Evolutionary conservation across 2,888 invertebrate genomes (phyloP), one percentile per base, ranked within the genome.

Genomic region (Hemicrepidius hirtus): DNA sequence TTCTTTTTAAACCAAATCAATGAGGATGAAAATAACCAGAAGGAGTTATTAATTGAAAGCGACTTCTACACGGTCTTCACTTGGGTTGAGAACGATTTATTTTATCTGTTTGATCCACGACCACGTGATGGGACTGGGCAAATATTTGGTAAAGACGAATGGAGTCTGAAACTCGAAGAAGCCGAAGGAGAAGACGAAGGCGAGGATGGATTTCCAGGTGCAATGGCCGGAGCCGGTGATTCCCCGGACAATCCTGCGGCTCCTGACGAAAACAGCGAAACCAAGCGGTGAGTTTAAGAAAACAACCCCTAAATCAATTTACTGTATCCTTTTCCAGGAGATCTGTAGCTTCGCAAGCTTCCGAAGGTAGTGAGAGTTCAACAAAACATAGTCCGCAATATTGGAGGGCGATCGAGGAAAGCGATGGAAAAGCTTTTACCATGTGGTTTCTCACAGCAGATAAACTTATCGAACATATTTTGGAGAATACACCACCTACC

Each of bases 71-170:
- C 82, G 2, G 82, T 85, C 3, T 79, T 83, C 4, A 72, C 85
- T 9, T 86, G 86, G 86, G 80, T 80, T 41, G 83, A 84, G 12
- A 80, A 81, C 4, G 81, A 80, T 5, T 64, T 80, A 2, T 86
- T 82, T 71, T 82, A 79, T 46, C 66, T 85, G 0, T 87, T 86
- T 71, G 86, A 86, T 78, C 82, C 86, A 9, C 82, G 79, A 71
- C 82, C 85, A 3, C 79, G 86, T 24, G 84, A 85, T 74, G 79
- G 81, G 16, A 68, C 70, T 4, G 86, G 86, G 3, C 76, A 83
- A 55, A 78, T 84, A 4, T 84, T 83, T 64, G 85, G 85, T 5
- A 83, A 82, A 63, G 83, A 83, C 12, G 84, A 85, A 18, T 85
- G 85, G 85, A 83, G 82, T 65, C 77, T 69, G 41, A 59, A 68